These are phyloP conservation scores for Aurelia sp. DNA, from an alignment of 30 jellyfish, hydroid and myxozoan genomes.

Conservation along the genomic window DNA sequence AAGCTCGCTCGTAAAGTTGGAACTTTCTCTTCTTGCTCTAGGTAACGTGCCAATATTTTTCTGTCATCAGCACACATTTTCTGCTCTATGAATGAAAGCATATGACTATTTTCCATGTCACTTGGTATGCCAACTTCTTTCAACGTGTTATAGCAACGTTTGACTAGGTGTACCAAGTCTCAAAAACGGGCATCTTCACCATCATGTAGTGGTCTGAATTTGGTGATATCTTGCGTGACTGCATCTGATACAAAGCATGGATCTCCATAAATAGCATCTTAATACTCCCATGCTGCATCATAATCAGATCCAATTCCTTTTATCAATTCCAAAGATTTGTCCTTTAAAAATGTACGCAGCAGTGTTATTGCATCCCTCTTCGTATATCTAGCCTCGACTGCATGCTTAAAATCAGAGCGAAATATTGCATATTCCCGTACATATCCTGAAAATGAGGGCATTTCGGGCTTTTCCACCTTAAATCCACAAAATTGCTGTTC, in stretches of 20 bases:
- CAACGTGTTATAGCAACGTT: conserved; percentile 56
- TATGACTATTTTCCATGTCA: conserved; percentile 73
- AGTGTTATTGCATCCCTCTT: conserved; percentile 58
- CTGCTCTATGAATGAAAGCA: conserved; percentile 74
- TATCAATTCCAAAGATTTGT: conserved; percentile 63
- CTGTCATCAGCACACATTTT: conserved; percentile 72
- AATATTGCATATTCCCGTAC: conserved; percentile 58
- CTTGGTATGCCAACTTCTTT: conserved; percentile 63
- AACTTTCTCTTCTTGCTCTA: conserved; percentile 36
- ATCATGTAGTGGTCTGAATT: conserved; percentile 61
- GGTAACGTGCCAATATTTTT: conserved; percentile 44
- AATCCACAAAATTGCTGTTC: conserved; percentile 56
- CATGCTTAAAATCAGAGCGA: conserved; percentile 66
- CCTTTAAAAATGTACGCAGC: conserved; percentile 50
- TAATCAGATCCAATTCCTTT: conserved; percentile 67
- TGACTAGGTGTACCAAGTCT: conserved; percentile 68
- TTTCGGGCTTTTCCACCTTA: conserved; percentile 48
- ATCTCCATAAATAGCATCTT: conserved; percentile 76
- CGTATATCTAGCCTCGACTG: conserved; percentile 58
- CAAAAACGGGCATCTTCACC: conserved; percentile 77
- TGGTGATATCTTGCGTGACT: conserved; percentile 65
- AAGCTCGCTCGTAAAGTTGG: conserved; percentile 54
- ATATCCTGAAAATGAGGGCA: conserved; percentile 71
- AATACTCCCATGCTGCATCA: conserved; percentile 73
- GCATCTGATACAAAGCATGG: conserved; percentile 71